Percentiles rank a stretch among this genome's conserved stretches.
phyloP scores from a whole-genome alignment of 2,888 invertebrate genomes.

The Cryptosula pallasiana region DNA sequence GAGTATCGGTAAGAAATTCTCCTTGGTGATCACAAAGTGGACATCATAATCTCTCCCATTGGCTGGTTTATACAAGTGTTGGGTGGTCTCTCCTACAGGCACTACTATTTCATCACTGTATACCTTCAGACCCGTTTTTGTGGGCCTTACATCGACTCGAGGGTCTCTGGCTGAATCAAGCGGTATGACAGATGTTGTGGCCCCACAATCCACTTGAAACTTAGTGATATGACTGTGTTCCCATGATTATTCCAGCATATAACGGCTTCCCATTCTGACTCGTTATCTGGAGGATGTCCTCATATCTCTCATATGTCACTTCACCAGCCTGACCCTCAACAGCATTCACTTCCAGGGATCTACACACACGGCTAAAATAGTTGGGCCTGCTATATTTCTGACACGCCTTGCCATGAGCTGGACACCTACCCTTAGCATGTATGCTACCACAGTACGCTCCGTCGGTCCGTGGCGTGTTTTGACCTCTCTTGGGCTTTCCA shows the following conservation, averaged over 20 bases:
- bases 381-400: neutral
- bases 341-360: neutral
- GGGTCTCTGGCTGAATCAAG: neutral
- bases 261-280: neutral
- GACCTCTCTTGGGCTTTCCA: neutral
- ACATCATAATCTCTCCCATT: neutral
- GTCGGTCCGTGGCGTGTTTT: neutral
- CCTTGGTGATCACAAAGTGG: neutral
- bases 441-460: neutral
- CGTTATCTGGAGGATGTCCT: too few species aligned
- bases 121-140: neutral
- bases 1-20: neutral
- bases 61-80: neutral
- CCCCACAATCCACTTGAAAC: constrained; percentile 27
- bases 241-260: neutral
- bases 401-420: neutral
- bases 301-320: too few species aligned
- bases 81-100: neutral
- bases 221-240: constrained; percentile 19
- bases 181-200: constrained; percentile 26
- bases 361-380: neutral
- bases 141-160: too few species aligned
- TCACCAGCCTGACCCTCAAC: neutral
- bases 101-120: neutral
- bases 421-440: neutral